Evolutionary conservation across 2,888 invertebrate genomes (phyloP).

Genomic region (Tetranychus truncatus): DNA sequence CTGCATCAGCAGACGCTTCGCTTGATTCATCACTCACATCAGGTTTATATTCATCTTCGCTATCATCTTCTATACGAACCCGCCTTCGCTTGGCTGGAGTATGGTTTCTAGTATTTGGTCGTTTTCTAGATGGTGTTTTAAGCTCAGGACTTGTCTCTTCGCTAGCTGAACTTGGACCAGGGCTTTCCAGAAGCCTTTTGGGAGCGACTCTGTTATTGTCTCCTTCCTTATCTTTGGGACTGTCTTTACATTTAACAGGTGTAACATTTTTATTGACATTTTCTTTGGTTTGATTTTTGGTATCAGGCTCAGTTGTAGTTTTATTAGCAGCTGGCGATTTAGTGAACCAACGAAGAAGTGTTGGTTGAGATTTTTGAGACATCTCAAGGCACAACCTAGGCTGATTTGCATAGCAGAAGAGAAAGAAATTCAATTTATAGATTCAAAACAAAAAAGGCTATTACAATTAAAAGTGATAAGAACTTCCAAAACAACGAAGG

Average conservation of each 20-base stretch:
- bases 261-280: neutral
- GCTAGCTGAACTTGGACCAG: neutral
- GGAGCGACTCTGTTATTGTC: neutral
- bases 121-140: neutral
- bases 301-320: neutral
- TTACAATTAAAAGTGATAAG: too few species aligned
- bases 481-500: too few species aligned
- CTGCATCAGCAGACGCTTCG: neutral
- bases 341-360: neutral
- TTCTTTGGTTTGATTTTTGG: neutral
- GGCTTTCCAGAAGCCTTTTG: neutral
- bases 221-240: neutral
- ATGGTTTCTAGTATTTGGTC: neutral
- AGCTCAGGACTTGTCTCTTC: neutral
- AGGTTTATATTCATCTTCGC: constrained; percentile 15
- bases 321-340: neutral
- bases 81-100: neutral
- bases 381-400: neutral
- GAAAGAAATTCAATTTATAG: neutral
- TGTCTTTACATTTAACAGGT: neutral
- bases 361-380: neutral
- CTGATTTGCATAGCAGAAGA: neutral
- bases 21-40: neutral
- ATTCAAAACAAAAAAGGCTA: too few species aligned
- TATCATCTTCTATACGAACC: neutral